Base-by-base conservation (phyloP, 2,113 vertebrate species). In the Dromaius novaehollandiae region DNA sequence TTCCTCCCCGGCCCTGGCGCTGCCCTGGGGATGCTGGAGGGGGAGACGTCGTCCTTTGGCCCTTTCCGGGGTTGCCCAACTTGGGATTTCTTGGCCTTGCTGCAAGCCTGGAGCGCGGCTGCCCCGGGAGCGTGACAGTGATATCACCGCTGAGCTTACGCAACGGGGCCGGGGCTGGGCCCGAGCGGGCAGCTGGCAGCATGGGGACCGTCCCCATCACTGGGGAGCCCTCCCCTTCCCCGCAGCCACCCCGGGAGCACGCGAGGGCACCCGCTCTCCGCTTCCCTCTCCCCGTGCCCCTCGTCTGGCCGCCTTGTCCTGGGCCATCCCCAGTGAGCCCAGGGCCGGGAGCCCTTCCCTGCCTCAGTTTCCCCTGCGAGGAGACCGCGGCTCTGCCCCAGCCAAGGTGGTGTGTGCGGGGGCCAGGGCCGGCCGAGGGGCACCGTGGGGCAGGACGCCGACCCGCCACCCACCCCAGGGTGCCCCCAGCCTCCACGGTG, bases 21-120 rank as follows among this genome's bases (percentile, higher is more conserved):
- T 26, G n/a, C 13, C 32, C 18, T 9, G 38, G 20, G 48, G 20
- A 11, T 30, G 4, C 5, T 7, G 36, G 26, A 51, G 1, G 28
- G 28, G 19, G 8, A 42, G 11, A 6, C 15, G 2, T 55, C n/a
- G 7, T 83, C 61, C 34, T 38, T 1, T 1, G 36, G 36, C 58
- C 22, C 66, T 97, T 97, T 96, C 97, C 97, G 50, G 38, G 18
- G 74, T 98, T 98, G 95, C 98, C 95, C 92, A 98, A 97, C 11
- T 21, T 0, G 51, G 97, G 91, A 96, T 85, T 97, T 94, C 77
- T 51, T 48, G 44, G 4, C 15, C 61, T 88, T 71, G 75, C 74
- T 71, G 76, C 81, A 77, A 73, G 70, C 7, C 12, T 11, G n/a
- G 15, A 21, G 21, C 25, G 13, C 19, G 14, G 65, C 55, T 28